These are phyloP conservation scores for Catagonus wagneri DNA, from an alignment of 2,113 vertebrate genomes.

Conservation along the genomic window DNA sequence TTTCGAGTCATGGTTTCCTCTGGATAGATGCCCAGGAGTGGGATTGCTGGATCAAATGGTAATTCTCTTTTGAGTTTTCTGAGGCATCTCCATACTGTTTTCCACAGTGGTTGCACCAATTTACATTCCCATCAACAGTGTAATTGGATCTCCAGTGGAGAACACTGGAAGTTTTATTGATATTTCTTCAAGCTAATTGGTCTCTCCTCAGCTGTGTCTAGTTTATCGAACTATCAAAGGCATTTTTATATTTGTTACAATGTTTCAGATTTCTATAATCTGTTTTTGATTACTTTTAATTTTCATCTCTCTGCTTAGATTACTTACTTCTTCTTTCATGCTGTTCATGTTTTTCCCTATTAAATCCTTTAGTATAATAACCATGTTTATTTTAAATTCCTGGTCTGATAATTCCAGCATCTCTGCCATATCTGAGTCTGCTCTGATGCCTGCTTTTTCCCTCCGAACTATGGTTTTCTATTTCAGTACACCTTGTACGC, in stretches of 20 bases:
- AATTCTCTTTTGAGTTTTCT: too few relatives aligned
- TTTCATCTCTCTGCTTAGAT: neutral
- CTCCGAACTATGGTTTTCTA: neutral
- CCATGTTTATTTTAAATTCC: neutral
- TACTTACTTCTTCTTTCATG: neutral
- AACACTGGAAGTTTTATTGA: neutral
- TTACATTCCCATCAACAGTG: too few relatives aligned
- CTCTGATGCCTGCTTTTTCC: neutral
- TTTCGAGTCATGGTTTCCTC: too few relatives aligned
- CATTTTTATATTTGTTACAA: neutral
- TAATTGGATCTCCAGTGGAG: too few relatives aligned
- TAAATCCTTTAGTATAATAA: neutral
- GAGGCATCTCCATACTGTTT: too few relatives aligned
- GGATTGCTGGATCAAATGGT: too few relatives aligned
- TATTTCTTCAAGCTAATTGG: neutral
- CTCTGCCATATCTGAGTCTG: neutral
- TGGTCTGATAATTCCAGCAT: neutral
- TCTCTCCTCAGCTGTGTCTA: neutral
- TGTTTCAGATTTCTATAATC: neutral
- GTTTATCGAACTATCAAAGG: neutral
- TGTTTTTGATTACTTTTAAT: neutral
- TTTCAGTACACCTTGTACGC: neutral
- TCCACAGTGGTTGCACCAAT: too few relatives aligned
- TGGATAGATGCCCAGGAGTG: too few relatives aligned
- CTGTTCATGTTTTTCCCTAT: neutral